Evolutionary conservation across 2,113 vertebrate genomes (phyloP).

Genomic region (Percopsis transmontana): DNA sequence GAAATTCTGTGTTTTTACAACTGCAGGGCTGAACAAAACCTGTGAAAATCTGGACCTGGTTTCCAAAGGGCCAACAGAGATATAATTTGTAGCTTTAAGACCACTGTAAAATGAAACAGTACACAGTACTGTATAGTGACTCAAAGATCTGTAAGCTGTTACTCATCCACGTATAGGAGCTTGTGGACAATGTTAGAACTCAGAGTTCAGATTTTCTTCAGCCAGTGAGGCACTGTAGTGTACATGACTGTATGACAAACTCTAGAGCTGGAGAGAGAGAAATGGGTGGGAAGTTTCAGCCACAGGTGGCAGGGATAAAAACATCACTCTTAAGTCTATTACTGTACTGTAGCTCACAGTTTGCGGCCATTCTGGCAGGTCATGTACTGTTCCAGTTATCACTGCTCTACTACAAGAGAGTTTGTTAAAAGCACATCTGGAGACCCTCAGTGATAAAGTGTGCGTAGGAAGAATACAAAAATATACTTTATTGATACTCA

Average conservation of each 20-base stretch:
- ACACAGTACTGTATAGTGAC: too few species aligned
- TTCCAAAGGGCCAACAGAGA: too few species aligned
- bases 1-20: too few species aligned
- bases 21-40: too few species aligned
- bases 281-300: slow-evolving; percentile 14
- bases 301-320: slow-evolving; percentile 62
- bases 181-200: too few species aligned
- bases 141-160: too few species aligned
- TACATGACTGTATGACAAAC: neutral
- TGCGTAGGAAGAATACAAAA: slow-evolving; percentile 46
- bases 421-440: slow-evolving; percentile 68
- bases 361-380: slow-evolving; percentile 48
- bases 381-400: slow-evolving; percentile 60
- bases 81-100: too few species aligned
- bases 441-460: slow-evolving; percentile 59
- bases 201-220: neutral
- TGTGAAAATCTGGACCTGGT: too few species aligned
- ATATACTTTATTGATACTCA: slow-evolving; percentile 55
- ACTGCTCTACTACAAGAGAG: slow-evolving; percentile 32
- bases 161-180: too few species aligned
- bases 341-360: slow-evolving; percentile 53
- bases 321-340: slow-evolving; percentile 52
- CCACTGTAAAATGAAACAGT: too few species aligned
- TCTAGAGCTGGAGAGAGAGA: slow-evolving; percentile 10
- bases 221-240: neutral